A percentile compares a stretch with the other conserved stretches of the same genome.
Conservation (phyloP, 2,888 invertebrate species). For the Volucella zonaria region DNA sequence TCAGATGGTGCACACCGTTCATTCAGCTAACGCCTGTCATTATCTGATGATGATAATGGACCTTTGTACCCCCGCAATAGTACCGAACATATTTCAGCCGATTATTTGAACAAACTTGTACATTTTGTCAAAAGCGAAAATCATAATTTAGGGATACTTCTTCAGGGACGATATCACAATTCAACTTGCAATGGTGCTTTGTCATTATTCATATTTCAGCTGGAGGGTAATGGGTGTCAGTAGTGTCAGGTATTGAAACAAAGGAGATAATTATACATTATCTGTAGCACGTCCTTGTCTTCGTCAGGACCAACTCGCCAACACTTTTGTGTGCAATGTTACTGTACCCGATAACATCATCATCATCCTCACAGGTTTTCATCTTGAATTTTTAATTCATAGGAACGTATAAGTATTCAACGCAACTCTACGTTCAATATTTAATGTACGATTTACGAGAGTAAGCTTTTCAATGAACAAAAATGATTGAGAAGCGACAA, state of each 20-base stretch:
- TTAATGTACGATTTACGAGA: neutral
- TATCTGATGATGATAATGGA: constrained; percentile 26
- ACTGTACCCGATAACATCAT: neutral
- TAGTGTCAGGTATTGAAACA: constrained; percentile 41
- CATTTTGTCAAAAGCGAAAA: constrained; percentile 71
- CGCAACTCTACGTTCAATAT: neutral
- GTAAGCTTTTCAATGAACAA: neutral
- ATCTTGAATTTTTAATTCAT: constrained; percentile 37
- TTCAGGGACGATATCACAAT: constrained; percentile 63
- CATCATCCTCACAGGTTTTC: constrained; percentile 19
- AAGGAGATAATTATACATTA: constrained; percentile 47
- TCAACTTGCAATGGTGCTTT: constrained; percentile 31
- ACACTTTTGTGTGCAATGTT: no score
- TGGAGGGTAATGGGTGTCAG: constrained; percentile 1
- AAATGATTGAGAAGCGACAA: constrained; percentile 1
- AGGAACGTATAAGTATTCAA: neutral
- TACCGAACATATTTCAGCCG: neutral
- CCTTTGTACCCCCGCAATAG: neutral
- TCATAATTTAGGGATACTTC: constrained; percentile 67
- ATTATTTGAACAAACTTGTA: constrained; percentile 39
- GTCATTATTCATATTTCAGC: neutral
- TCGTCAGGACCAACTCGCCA: neutral
- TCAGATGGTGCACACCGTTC: constrained; percentile 3
- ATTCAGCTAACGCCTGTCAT: constrained; percentile 8
- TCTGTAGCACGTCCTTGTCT: constrained; percentile 2